A percentile compares a stretch with the other conserved stretches of the same genome.
These are phyloP conservation scores for Caracal caracal DNA, from an alignment of 2,113 vertebrate genomes.

Conservation along the genomic window DNA sequence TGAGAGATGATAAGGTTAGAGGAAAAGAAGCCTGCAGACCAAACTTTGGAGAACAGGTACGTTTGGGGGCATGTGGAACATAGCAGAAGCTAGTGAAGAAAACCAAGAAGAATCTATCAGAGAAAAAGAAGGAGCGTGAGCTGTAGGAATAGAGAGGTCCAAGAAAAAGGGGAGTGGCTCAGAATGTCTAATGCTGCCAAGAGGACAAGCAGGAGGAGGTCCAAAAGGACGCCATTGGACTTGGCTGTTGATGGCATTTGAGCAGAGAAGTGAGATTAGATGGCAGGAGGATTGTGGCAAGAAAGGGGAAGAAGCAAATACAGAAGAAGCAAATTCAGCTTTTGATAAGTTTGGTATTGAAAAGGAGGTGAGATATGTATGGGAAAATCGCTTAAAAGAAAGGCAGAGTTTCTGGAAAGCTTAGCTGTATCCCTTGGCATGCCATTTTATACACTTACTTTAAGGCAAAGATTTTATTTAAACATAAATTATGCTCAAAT, in stretches of 20 bases:
- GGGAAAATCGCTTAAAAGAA: background rate
- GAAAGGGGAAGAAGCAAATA: background rate
- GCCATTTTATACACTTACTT: background rate
- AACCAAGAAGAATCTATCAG: background rate
- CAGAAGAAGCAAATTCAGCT: background rate
- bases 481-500: background rate
- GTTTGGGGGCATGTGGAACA: background rate
- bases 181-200: background rate
- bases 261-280: background rate
- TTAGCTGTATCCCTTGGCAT: background rate
- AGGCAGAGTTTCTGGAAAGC: constrained; percentile 45
- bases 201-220: background rate
- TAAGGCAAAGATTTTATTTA: background rate
- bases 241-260: background rate
- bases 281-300: background rate
- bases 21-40: background rate
- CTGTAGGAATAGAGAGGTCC: background rate
- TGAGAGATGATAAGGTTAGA: background rate
- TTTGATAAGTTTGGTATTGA: background rate
- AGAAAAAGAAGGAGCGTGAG: background rate
- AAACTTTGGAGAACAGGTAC: background rate
- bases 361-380: constrained; percentile 10
- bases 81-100: background rate
- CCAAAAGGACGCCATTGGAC: background rate
- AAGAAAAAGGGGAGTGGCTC: background rate